Conservation (phyloP, 2,113 vertebrate genomes). For the Cisticola juncidis region DNA sequence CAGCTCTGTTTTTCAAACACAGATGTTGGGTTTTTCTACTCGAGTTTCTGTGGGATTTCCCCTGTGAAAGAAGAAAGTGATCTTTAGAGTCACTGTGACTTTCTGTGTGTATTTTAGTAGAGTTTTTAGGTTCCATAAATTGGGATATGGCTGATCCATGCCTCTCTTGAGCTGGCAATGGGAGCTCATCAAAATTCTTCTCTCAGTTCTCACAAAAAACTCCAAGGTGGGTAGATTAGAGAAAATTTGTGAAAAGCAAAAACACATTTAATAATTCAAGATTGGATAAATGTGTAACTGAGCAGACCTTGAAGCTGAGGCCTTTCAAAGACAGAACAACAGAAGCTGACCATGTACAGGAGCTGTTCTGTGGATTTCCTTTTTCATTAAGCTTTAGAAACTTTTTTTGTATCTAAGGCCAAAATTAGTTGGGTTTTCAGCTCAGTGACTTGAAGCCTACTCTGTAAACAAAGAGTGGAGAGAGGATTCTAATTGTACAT, state of each 20-base stretch:
- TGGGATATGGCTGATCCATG: background rate
- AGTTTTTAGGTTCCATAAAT: background rate
- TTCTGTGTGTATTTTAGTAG: background rate
- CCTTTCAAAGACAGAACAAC: background rate
- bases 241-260: background rate
- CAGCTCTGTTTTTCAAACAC: background rate
- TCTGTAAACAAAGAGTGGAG: background rate
- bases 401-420: background rate
- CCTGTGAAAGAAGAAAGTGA: background rate
- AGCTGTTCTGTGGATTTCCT: background rate
- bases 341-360: background rate
- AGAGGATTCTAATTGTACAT: background rate
- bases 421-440: background rate
- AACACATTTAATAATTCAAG: background rate
- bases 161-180: background rate
- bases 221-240: background rate
- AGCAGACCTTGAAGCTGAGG: background rate
- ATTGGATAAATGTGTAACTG: background rate
- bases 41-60: background rate
- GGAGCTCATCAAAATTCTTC: background rate
- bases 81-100: background rate
- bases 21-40: background rate
- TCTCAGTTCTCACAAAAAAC: background rate
- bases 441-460: background rate
- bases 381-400: background rate